Evolutionary conservation across 2,113 vertebrate genomes (phyloP).

Genomic region (Caranx melampygus): DNA sequence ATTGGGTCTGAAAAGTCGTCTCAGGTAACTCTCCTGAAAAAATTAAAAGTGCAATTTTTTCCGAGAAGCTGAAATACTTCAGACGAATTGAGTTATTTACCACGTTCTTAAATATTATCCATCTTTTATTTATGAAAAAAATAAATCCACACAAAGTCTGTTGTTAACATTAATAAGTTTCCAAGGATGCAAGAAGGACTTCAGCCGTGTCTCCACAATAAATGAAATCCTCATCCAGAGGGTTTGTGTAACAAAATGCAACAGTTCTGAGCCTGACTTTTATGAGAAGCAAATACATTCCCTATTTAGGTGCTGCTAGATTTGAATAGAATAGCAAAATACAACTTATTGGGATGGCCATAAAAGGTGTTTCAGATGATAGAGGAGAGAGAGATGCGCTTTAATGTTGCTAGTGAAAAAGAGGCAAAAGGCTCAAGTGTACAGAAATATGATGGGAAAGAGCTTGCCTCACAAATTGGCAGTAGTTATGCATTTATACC

Average conservation of each 20-base stretch:
- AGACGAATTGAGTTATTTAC: too few relatives aligned
- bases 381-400: neutral
- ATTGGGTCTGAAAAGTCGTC: too few relatives aligned
- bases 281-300: neutral
- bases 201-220: neutral
- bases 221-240: neutral
- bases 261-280: neutral
- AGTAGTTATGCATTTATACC: neutral
- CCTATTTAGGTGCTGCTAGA: neutral
- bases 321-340: constrained; percentile 1
- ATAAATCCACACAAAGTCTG: too few relatives aligned
- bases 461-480: neutral
- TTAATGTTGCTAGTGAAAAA: neutral
- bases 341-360: constrained; percentile 6
- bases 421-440: neutral
- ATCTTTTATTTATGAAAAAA: too few relatives aligned
- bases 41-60: too few relatives aligned
- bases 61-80: too few relatives aligned
- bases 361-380: constrained; percentile 9
- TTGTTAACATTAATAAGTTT: neutral
- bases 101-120: too few relatives aligned
- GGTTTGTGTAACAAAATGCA: neutral
- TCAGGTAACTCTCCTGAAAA: too few relatives aligned
- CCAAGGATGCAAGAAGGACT: neutral
- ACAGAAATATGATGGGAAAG: neutral